A percentile compares a stretch with the other conserved stretches of the same genome.
phyloP scores from a whole-genome alignment of 92 coral and sea anemone species.

The Montipora capitata region DNA sequence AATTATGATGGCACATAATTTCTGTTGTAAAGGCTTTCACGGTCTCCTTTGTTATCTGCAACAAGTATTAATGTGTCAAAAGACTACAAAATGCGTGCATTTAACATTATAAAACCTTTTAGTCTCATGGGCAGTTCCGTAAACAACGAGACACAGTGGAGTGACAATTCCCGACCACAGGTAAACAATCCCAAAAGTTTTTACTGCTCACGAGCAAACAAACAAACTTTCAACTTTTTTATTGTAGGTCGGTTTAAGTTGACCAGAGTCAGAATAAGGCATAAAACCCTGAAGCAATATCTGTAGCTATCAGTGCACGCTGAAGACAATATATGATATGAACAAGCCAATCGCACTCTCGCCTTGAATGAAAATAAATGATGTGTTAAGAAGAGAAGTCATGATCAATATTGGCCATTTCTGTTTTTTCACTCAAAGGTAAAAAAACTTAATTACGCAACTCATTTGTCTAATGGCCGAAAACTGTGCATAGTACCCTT shows the following conservation, averaged over 20 bases:
- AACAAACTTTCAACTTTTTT: background rate
- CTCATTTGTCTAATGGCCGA: background rate
- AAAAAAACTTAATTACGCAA: background rate
- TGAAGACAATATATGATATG: too few species aligned
- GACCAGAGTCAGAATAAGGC: too few species aligned
- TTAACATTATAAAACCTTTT: too few species aligned
- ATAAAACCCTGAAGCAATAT: too few species aligned
- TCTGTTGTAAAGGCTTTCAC: too few species aligned
- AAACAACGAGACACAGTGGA: background rate
- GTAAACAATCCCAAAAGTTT: background rate
- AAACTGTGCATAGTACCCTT: background rate
- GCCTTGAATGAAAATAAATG: background rate
- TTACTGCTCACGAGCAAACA: background rate
- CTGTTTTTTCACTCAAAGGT: background rate
- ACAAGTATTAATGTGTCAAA: too few species aligned
- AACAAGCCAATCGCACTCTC: background rate
- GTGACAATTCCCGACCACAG: background rate
- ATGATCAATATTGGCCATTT: background rate
- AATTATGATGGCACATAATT: too few species aligned
- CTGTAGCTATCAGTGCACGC: too few species aligned
- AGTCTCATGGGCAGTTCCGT: background rate
- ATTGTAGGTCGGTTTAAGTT: too few species aligned
- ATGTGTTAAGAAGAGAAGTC: background rate
- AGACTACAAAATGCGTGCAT: too few species aligned
- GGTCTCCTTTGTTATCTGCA: too few species aligned